Conservation (phyloP, 2,888 invertebrate species). For the Pyrrhosoma nymphula region DNA sequence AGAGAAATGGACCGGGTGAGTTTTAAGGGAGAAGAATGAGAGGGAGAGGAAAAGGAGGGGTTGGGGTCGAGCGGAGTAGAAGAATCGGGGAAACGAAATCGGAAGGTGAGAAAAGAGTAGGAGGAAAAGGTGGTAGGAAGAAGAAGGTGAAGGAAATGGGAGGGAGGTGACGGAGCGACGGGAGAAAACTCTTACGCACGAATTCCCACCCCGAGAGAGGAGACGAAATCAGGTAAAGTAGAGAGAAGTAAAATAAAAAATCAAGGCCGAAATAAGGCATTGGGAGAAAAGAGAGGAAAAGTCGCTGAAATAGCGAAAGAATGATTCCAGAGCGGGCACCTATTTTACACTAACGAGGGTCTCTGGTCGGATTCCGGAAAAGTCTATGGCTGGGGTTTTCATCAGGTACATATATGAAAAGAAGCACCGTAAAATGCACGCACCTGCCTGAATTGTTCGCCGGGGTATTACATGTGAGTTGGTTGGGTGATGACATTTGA, state of each 20-base stretch:
- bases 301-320: background rate
- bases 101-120: background rate
- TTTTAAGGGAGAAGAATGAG: background rate
- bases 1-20: constrained; percentile 7
- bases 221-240: too few species aligned
- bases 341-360: background rate
- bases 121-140: background rate
- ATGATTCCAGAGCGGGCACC: background rate
- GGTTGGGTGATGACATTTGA: too few species aligned
- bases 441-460: too few species aligned
- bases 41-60: background rate
- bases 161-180: background rate
- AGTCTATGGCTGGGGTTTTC: background rate
- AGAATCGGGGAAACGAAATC: background rate
- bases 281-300: background rate
- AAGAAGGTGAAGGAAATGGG: background rate
- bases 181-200: background rate
- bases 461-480: too few species aligned
- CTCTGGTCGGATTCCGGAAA: background rate
- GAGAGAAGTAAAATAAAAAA: background rate
- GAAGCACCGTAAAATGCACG: too few species aligned
- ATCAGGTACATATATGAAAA: too few species aligned
- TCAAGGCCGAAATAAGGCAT: background rate
- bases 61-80: background rate
- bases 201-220: background rate